These are phyloP conservation scores for Cantharis rufa DNA, from an alignment of 2,888 invertebrate genomes.

Conservation along the genomic window DNA sequence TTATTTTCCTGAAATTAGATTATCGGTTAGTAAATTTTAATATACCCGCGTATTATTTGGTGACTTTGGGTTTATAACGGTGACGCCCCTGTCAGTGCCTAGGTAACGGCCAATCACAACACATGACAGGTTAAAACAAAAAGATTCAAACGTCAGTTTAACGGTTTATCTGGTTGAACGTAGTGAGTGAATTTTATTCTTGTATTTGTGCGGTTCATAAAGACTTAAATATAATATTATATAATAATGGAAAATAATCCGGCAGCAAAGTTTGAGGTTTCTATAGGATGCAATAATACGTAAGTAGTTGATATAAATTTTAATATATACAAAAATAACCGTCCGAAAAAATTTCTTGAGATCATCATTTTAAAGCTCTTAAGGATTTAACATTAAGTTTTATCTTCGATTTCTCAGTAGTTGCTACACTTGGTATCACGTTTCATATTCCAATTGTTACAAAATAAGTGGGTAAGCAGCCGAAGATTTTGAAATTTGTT, in stretches of 20 bases:
- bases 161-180: conserved; percentile 16
- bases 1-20: background rate
- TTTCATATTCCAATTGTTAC: background rate
- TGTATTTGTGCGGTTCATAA: background rate
- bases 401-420: background rate
- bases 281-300: background rate
- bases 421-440: no score
- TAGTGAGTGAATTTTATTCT: background rate
- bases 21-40: background rate
- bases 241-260: conserved; percentile 1
- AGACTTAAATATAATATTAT: background rate
- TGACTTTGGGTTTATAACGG: background rate
- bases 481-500: background rate
- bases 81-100: background rate
- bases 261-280: background rate
- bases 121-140: conserved; percentile 25
- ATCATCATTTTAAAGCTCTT: no score
- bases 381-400: background rate
- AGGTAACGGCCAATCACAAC: conserved; percentile 36
- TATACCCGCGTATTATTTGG: background rate
- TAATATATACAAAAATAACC: background rate
- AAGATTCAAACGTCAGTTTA: conserved; percentile 34
- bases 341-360: background rate
- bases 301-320: background rate
- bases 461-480: background rate